A percentile compares a stretch with the other conserved stretches of the same genome.
Conservation (phyloP, 2,888 invertebrate genomes). For the Drosophila melanosoma region DNA sequence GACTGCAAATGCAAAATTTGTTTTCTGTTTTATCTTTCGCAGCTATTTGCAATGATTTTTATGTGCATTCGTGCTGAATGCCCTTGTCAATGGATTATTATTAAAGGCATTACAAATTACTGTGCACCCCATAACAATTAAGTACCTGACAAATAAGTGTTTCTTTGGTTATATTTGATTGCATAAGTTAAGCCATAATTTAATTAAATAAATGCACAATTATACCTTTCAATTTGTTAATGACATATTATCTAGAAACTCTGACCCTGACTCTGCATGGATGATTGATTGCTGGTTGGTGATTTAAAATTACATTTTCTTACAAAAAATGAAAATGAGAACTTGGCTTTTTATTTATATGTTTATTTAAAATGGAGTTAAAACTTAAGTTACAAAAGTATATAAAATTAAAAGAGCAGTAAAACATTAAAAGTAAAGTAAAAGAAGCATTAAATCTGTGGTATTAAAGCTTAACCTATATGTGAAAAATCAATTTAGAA, state of each 20-base stretch:
- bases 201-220: not conserved
- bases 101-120: not conserved
- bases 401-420: not conserved
- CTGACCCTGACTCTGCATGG: not conserved
- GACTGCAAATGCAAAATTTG: conserved; percentile 2
- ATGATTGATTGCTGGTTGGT: not conserved
- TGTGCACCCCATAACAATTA: not conserved
- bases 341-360: not conserved
- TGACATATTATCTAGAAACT: not conserved
- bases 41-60: conserved; percentile 16
- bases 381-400: not conserved
- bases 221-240: not conserved
- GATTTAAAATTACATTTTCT: not conserved
- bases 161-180: not conserved
- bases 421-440: not conserved
- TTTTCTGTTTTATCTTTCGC: conserved; percentile 14
- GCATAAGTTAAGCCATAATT: not conserved
- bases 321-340: not conserved
- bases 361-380: not conserved
- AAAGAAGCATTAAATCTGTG: not conserved
- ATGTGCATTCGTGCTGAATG: not conserved
- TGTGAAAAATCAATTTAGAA: not conserved
- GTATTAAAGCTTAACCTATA: not conserved
- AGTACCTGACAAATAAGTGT: not conserved
- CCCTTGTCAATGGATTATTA: not conserved